phyloP scores from a whole-genome alignment of 2,113 vertebrate species.

The Pavo muticus region DNA sequence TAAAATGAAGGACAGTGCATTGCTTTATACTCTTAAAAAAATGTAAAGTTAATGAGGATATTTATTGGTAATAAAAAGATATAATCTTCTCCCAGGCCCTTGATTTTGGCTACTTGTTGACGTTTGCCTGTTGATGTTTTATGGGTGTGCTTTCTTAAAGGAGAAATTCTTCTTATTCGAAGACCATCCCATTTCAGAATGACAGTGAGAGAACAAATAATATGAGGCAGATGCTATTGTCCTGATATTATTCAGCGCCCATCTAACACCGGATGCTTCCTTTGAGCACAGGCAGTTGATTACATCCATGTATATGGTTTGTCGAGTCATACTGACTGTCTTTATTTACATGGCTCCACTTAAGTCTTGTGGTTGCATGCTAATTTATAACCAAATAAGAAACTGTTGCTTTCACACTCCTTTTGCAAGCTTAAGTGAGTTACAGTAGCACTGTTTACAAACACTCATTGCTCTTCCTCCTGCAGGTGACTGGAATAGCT shows the following conservation, averaged over 20 bases:
- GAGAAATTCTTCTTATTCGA: neutral
- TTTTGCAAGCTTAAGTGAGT: neutral
- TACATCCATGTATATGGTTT: neutral
- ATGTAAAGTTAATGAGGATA: constrained; percentile 8
- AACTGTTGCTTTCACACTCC: neutral
- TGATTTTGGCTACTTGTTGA: neutral
- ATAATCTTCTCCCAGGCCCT: neutral
- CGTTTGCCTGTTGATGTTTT: neutral
- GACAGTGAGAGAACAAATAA: neutral
- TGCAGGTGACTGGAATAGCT: neutral
- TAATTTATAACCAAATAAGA: neutral
- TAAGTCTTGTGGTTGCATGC: neutral
- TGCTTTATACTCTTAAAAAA: constrained; percentile 29
- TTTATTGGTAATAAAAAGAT: constrained; percentile 17
- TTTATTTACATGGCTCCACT: neutral
- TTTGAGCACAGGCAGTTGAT: neutral
- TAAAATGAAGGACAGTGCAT: neutral
- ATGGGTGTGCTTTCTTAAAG: neutral
- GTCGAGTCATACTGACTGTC: neutral
- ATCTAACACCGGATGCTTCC: neutral
- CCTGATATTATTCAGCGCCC: neutral
- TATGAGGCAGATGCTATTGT: neutral
- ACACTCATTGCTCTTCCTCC: neutral
- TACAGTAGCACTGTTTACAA: neutral
- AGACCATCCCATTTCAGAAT: neutral